Base-by-base conservation (phyloP, 2,797 vertebrate species). In the Netta rufina region DNA sequence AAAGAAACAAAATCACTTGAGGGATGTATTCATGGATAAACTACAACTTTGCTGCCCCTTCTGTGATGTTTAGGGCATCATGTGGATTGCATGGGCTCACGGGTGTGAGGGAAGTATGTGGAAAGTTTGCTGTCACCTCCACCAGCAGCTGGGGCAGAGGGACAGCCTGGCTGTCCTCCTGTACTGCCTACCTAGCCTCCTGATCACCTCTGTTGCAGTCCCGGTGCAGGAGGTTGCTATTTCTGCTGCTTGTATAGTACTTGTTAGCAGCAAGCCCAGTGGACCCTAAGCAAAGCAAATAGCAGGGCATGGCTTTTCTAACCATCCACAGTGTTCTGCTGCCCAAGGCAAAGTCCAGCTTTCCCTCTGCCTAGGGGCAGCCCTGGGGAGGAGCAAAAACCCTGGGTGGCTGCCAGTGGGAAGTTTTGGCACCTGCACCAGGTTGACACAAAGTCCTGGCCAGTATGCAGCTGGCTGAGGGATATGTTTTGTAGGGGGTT, bases 21-120 rank as follows among this genome's bases (percentile, higher is more conserved):
- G 27, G 45, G 41, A 39, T 0, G 0, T 33, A 5, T 54, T 38
- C 27, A 43, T 61, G 33, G 43, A 6, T 24, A 43, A 43, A 27
- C 8, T 69, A 39, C 8, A 39, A 78, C 25, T 24, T 33, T 22
- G 24, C 56, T 27, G 33, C 14, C 32, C 22, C 12, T 78, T 89
- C 20, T 33, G 3, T 4, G 24, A 62, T 21, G 70, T 30, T 66
- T 13, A 36, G 15, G 21, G 45, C 18, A 57, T 47, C 13, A 4
- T 45, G 33, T 21, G 8, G 53, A 12, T 74, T 27, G 28, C 0
- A 1, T 0, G 1, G 73, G 20, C 22, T 21, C 0, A 1, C 32
- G 22, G 67, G 27, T 1, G 2, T 13, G 41, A 43, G 20, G 36
- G 70, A 84, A 4, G 54, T 36, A 9, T 0, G 20, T 20, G 30